Conservation (phyloP, 2,797 vertebrate species). For the Silurus aristotelis region DNA sequence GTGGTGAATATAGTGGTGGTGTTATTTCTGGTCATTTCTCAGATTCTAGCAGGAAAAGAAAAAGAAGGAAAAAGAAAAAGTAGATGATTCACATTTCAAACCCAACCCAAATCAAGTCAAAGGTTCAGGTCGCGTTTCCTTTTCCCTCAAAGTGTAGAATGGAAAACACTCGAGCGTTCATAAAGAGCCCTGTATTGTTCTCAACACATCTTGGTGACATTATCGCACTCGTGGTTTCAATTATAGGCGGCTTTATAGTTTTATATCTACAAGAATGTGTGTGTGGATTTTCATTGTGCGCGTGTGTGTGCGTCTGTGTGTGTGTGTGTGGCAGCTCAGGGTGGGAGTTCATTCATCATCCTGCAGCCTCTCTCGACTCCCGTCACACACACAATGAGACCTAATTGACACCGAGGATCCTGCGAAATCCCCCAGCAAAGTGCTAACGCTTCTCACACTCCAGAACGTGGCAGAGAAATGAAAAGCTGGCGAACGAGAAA, state of each 20-base stretch:
- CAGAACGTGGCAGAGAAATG: slow-evolving; percentile 47
- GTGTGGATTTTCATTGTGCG: background rate
- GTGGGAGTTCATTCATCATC: slow-evolving; percentile 65
- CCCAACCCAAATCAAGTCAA: slow-evolving; percentile 43
- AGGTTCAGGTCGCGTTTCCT: slow-evolving; percentile 41
- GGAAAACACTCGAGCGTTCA: slow-evolving; percentile 44
- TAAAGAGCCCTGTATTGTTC: slow-evolving; percentile 59
- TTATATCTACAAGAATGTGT: background rate
- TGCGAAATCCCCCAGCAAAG: slow-evolving; percentile 52
- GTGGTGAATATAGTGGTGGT: too few species aligned
- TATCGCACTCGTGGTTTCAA: slow-evolving; percentile 61
- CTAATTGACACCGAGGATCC: slow-evolving; percentile 60
- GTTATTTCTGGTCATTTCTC: too few species aligned
- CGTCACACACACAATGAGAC: slow-evolving; percentile 59
- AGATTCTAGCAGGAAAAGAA: background rate
- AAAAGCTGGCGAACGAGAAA: background rate
- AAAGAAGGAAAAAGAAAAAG: slow-evolving; percentile 13
- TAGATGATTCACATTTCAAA: slow-evolving; percentile 56
- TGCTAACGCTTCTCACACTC: slow-evolving; percentile 47
- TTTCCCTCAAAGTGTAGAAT: slow-evolving; percentile 46
- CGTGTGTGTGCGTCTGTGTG: slow-evolving; percentile 14
- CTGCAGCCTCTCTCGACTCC: slow-evolving; percentile 61
- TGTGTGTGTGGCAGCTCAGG: slow-evolving; percentile 34
- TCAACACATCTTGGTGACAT: slow-evolving; percentile 67
- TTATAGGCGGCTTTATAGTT: slow-evolving; percentile 52